Evolutionary conservation across 2,113 vertebrate species (phyloP).

Genomic region (Forbesichthys papilliferus): DNA sequence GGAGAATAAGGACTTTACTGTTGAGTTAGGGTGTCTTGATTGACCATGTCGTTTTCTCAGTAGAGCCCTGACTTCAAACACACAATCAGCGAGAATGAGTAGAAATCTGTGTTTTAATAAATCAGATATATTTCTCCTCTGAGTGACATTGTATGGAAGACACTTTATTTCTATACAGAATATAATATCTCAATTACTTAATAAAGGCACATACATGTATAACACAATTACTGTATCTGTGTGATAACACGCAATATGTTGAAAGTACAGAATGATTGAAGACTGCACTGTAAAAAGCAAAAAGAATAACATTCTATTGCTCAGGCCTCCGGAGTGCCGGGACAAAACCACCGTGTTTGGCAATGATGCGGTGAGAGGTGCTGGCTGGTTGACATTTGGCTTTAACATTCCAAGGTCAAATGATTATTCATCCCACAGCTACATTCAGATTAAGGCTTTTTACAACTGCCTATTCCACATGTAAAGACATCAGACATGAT

Average conservation of each 20-base stretch:
- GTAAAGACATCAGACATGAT: not conserved
- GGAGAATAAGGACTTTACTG: slow-evolving; percentile 46
- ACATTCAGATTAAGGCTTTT: not conserved
- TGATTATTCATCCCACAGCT: not conserved
- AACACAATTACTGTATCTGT: slow-evolving; percentile 53
- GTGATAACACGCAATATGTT: slow-evolving; percentile 38
- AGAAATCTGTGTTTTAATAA: slow-evolving; percentile 79
- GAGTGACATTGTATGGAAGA: slow-evolving; percentile 65
- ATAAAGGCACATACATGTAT: slow-evolving; percentile 57
- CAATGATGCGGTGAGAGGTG: not conserved
- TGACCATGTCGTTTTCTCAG: slow-evolving; percentile 26
- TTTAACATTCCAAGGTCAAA: slow-evolving; percentile 1
- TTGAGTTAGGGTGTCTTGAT: slow-evolving; percentile 27
- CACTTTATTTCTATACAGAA: slow-evolving; percentile 71
- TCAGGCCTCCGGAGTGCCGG: slow-evolving; percentile 8
- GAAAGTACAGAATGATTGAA: slow-evolving; percentile 63
- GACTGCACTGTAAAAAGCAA: slow-evolving; percentile 46
- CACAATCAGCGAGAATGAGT: slow-evolving; percentile 38
- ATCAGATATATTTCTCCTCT: slow-evolving; percentile 66
- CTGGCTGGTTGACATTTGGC: slow-evolving; percentile 9
- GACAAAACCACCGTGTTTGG: slow-evolving; percentile 9
- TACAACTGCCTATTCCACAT: not conserved
- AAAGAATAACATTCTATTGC: slow-evolving; percentile 41
- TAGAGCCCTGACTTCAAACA: not conserved
- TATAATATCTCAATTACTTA: slow-evolving; percentile 58